A percentile compares a stretch with the other conserved stretches of the same genome.
Evolutionary conservation across 2,113 vertebrate genomes (phyloP).

Genomic region (human (Homo sapiens)): DNA sequence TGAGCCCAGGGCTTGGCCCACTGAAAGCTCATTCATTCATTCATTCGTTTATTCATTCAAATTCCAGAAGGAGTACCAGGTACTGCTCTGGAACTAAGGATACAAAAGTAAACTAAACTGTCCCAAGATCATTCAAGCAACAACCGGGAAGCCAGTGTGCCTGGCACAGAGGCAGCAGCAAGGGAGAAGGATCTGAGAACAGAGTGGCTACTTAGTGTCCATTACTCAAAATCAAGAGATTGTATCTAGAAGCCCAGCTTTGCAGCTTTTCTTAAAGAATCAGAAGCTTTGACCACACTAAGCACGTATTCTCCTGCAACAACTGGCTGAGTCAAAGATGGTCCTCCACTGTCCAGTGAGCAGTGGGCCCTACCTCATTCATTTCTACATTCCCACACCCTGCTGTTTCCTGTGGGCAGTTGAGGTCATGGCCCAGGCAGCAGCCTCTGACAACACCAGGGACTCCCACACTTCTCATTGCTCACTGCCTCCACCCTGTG

Average conservation of each 20-base stretch:
- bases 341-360: not conserved
- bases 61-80: not conserved
- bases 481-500: no score
- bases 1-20: not conserved
- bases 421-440: not conserved
- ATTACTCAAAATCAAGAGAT: not conserved
- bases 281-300: not conserved
- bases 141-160: not conserved
- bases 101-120: not conserved
- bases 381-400: not conserved
- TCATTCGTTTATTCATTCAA: not conserved
- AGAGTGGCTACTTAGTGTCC: not conserved
- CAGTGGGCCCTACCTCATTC: not conserved
- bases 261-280: not conserved
- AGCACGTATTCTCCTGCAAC: not conserved
- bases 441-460: not conserved
- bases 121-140: not conserved
- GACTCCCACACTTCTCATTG: not conserved
- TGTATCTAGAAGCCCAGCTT: not conserved
- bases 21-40: not conserved
- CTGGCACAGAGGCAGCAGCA: not conserved
- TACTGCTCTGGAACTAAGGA: not conserved
- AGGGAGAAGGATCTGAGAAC: not conserved
- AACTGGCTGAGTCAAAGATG: not conserved
- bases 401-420: not conserved